Evolutionary conservation across 2,888 invertebrate genomes (phyloP).

Genomic region (Muschampia plurimacula): DNA sequence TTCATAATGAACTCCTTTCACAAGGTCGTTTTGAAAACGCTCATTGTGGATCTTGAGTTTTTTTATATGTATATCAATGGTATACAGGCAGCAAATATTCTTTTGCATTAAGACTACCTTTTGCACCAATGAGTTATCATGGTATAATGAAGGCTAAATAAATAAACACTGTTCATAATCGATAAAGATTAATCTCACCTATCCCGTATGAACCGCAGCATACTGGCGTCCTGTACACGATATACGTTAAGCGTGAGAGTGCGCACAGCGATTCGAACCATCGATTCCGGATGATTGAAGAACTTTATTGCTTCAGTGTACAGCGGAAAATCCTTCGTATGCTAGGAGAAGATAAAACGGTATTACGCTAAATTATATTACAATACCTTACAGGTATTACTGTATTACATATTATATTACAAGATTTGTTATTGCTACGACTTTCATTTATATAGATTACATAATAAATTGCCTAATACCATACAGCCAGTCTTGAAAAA

Average conservation of each 20-base stretch:
- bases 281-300: conserved; percentile 99
- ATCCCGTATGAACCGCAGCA: conserved; percentile 97
- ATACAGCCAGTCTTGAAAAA: no score
- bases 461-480: no score
- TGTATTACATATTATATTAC: background rate
- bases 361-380: background rate
- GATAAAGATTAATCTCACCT: conserved; percentile 73
- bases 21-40: no score
- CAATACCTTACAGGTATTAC: no score
- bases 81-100: no score
- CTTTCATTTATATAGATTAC: no score
- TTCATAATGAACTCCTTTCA: background rate
- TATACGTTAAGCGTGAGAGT: conserved; percentile 99
- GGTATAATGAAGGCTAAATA: no score
- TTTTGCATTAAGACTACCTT: no score
- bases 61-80: no score
- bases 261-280: conserved; percentile 99
- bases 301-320: conserved; percentile 99
- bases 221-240: conserved; percentile 96
- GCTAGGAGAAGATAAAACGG: conserved; percentile 80
- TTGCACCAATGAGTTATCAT: no score
- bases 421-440: background rate
- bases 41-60: no score
- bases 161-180: no score
- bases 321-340: conserved; percentile 99